Conservation (phyloP, 2,113 vertebrate species). For the Scortum barcoo region DNA sequence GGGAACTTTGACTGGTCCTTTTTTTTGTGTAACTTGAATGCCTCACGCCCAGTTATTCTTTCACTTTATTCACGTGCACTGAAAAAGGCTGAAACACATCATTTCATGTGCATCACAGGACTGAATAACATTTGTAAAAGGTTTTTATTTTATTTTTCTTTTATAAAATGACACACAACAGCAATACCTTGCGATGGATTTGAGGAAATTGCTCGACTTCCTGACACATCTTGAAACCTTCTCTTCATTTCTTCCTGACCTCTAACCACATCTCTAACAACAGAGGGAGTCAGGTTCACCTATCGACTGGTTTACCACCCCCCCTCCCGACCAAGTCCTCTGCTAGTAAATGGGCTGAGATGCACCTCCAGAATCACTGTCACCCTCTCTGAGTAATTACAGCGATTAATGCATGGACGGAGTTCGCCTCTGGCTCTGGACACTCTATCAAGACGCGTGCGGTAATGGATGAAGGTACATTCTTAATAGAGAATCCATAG, state of each 20-base stretch:
- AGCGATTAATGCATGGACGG: conserved; percentile 68
- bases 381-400: conserved; percentile 69
- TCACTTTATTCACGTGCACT: not conserved
- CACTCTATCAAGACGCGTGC: conserved; percentile 65
- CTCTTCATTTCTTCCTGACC: conserved; percentile 22
- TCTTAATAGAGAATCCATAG: conserved; percentile 69
- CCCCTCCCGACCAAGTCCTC: not conserved
- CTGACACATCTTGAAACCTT: conserved; percentile 24
- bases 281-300: conserved; percentile 46
- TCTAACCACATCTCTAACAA: conserved; percentile 40
- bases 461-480: conserved; percentile 55
- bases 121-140: not conserved
- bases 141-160: not conserved
- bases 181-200: not conserved
- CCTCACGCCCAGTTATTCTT: not conserved
- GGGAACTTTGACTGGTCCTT: conserved; percentile 34
- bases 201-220: conserved; percentile 18
- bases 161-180: too few relatives aligned
- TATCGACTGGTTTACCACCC: conserved; percentile 43
- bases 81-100: not conserved
- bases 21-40: not conserved
- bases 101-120: not conserved
- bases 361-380: conserved; percentile 62
- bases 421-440: conserved; percentile 55
- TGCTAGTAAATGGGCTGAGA: conserved; percentile 32